These are phyloP conservation scores for Dendronephthya gigantea DNA, from an alignment of 64 coral and sea anemone species.

Conservation along the genomic window DNA sequence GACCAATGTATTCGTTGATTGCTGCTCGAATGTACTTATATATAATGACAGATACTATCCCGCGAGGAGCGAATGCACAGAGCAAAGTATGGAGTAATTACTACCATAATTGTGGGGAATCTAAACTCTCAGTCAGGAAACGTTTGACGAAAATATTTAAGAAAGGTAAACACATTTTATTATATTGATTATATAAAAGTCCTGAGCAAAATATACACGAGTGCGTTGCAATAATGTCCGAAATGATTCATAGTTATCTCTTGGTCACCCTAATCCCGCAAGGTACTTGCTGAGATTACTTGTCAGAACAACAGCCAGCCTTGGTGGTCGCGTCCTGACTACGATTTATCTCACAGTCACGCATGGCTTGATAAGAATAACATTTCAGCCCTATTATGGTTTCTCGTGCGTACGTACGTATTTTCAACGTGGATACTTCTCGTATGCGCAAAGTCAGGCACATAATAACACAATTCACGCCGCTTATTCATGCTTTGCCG, in stretches of 20 bases:
- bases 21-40: conserved; percentile 77
- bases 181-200: too few species aligned
- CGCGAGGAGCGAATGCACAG: conserved; percentile 56
- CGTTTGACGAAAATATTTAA: background rate
- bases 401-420: background rate
- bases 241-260: background rate
- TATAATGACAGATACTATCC: conserved; percentile 33
- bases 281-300: background rate
- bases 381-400: background rate
- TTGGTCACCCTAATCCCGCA: background rate
- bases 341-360: background rate
- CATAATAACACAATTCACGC: background rate
- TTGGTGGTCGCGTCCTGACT: background rate
- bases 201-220: background rate
- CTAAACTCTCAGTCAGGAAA: background rate
- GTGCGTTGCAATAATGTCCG: background rate
- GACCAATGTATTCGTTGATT: conserved; percentile 82
- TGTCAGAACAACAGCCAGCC: background rate
- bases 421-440: background rate
- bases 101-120: conserved; percentile 62
- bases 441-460: background rate
- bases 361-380: background rate
- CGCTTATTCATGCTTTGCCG: background rate
- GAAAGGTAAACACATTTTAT: conserved; percentile 6
- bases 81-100: conserved; percentile 50